Conservation (phyloP, 1,140 invertebrate species). For the Ptiloglossa arizonensis region DNA sequence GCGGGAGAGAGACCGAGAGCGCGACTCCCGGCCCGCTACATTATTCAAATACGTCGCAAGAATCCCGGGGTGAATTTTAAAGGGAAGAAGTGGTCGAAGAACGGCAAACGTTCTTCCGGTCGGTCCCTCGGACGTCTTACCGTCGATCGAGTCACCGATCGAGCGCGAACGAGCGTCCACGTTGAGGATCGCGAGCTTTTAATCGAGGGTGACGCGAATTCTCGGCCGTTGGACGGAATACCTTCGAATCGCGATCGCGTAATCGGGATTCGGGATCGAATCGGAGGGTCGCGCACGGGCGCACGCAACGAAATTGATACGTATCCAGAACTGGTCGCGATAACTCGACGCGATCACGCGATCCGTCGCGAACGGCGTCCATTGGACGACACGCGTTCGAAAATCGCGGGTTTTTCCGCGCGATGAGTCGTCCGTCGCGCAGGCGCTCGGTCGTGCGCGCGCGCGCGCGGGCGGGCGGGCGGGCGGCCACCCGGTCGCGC, state of each 20-base stretch:
- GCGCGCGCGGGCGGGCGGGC: slow-evolving; percentile 16
- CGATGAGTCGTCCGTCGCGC: too few species aligned
- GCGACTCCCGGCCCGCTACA: slow-evolving; percentile 57
- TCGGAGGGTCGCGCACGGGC: background rate
- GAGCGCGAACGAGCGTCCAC: too few species aligned
- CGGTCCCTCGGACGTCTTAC: background rate
- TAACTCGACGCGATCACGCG: background rate
- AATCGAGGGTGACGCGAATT: background rate
- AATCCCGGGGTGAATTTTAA: slow-evolving; percentile 72
- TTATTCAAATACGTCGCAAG: slow-evolving; percentile 71
- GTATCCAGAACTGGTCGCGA: background rate
- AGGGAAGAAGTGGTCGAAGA: slow-evolving; percentile 56
- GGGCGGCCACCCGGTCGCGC: too few species aligned
- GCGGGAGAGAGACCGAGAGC: slow-evolving; percentile 3
- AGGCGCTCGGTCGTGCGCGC: too few species aligned
- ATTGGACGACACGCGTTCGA: slow-evolving; percentile 4
- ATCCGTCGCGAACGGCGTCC: background rate
- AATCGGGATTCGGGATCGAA: slow-evolving; percentile 1
- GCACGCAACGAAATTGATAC: slow-evolving; percentile 4
- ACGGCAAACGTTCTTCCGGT: slow-evolving; percentile 8
- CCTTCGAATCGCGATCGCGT: background rate
- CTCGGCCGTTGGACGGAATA: slow-evolving; percentile 1
- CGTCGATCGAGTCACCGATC: background rate
- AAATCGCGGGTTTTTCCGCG: too few species aligned
- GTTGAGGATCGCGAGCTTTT: too few species aligned